These are phyloP conservation scores for Melikaiella ostensackeni DNA, from an alignment of 2,888 invertebrate species.

Conservation along the genomic window DNA sequence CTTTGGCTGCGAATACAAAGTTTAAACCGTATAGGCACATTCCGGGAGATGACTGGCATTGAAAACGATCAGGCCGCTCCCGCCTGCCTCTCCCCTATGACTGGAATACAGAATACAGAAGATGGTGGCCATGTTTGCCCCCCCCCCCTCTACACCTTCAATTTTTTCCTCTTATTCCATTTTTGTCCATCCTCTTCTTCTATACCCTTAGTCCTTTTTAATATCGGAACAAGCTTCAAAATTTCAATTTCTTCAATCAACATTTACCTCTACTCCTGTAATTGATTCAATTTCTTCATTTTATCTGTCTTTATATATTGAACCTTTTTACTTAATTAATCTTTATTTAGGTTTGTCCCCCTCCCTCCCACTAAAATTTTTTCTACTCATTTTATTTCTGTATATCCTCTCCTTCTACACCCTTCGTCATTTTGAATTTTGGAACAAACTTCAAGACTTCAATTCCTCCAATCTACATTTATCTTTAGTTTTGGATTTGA, in stretches of 20 bases:
- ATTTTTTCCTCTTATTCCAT: constrained; percentile 42
- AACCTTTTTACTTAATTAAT: too few species aligned
- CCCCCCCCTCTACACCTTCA: constrained; percentile 51
- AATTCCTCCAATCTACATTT: too few species aligned
- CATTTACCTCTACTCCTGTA: neutral
- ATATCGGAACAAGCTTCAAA: neutral
- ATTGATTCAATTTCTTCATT: too few species aligned
- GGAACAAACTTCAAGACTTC: too few species aligned
- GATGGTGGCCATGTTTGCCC: constrained; percentile 74
- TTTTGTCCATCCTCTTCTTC: constrained; percentile 41
- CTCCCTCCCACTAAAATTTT: too few species aligned
- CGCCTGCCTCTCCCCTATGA: constrained; percentile 52
- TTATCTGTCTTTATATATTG: too few species aligned
- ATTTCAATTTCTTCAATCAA: neutral
- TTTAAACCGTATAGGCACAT: constrained; percentile 69
- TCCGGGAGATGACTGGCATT: constrained; percentile 75
- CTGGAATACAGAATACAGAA: constrained; percentile 70
- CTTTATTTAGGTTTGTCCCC: too few species aligned
- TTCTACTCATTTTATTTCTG: too few species aligned
- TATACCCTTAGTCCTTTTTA: constrained; percentile 17
- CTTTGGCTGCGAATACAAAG: constrained; percentile 71
- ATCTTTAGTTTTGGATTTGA: too few species aligned
- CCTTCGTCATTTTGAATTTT: too few species aligned
- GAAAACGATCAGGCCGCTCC: constrained; percentile 66
- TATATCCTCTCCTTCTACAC: too few species aligned